Evolutionary conservation across 2,888 invertebrate species (phyloP).

Genomic region (Blastobasis adustella): DNA sequence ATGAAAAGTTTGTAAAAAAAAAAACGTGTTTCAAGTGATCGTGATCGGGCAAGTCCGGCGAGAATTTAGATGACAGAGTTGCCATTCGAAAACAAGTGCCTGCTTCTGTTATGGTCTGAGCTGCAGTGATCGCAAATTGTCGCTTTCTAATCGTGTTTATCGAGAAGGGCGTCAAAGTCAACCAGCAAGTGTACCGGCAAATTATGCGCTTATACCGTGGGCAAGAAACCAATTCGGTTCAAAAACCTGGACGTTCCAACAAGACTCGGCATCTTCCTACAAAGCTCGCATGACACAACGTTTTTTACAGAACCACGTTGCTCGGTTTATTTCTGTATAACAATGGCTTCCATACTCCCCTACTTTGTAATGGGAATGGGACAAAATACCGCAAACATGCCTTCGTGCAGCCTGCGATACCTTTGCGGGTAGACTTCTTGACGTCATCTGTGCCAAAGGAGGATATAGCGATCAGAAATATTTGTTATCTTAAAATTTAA

Average conservation of each 20-base stretch:
- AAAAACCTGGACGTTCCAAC: constrained; percentile 3
- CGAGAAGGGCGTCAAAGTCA: constrained; percentile 1
- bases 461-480: not conserved
- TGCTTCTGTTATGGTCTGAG: constrained; percentile 1
- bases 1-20: too few relatives aligned
- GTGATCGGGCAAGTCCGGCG: not conserved
- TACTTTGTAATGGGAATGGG: not conserved
- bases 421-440: not conserved
- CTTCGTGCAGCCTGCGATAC: not conserved
- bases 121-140: constrained; percentile 1
- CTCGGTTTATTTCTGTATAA: not conserved
- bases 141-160: not conserved
- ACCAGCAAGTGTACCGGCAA: not conserved
- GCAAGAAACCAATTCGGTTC: constrained; percentile 1
- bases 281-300: not conserved
- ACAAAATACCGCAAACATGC: not conserved
- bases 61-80: not conserved
- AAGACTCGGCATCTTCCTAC: constrained; percentile 4
- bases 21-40: too few relatives aligned
- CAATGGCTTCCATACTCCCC: constrained; percentile 7
- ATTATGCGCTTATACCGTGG: constrained; percentile 2
- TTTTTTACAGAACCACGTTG: constrained; percentile 2
- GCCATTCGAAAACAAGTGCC: not conserved
- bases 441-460: not conserved
- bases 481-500: not conserved